Evolutionary conservation across 2,797 vertebrate genomes (phyloP).

Genomic region (Selene dorsalis): DNA sequence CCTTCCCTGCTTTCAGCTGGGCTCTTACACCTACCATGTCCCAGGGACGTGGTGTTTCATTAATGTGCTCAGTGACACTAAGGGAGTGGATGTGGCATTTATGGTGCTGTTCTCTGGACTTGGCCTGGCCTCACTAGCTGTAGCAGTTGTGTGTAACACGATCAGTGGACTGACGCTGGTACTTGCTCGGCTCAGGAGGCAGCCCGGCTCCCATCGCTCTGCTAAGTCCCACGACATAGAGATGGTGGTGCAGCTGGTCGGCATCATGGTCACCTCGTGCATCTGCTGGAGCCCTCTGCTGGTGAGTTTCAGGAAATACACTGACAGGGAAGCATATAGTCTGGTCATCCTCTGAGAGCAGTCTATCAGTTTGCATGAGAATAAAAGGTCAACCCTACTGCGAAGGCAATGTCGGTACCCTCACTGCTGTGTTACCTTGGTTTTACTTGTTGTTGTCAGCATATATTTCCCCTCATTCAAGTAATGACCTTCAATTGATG

Average conservation of each 20-base stretch:
- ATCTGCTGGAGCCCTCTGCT: slow-evolving; percentile 94
- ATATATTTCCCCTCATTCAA: not conserved
- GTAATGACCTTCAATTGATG: not conserved
- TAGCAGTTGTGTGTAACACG: slow-evolving; percentile 89
- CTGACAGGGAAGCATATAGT: not conserved
- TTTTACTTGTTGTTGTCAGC: not conserved
- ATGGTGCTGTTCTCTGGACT: slow-evolving; percentile 88
- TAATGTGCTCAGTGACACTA: slow-evolving; percentile 79
- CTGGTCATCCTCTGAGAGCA: no score
- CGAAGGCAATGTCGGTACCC: not conserved
- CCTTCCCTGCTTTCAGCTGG: slow-evolving; percentile 86
- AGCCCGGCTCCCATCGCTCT: slow-evolving; percentile 74
- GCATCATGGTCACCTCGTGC: slow-evolving; percentile 91
- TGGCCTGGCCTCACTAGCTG: slow-evolving; percentile 85
- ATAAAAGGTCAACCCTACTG: not conserved
- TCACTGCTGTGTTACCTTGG: not conserved
- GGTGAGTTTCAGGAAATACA: slow-evolving; percentile 81
- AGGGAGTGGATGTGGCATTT: slow-evolving; percentile 83
- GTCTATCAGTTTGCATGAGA: no score
- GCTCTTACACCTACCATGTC: slow-evolving; percentile 88
- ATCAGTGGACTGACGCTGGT: slow-evolving; percentile 89
- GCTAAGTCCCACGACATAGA: slow-evolving; percentile 90
- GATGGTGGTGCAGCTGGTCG: slow-evolving; percentile 93
- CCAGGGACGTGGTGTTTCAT: slow-evolving; percentile 94
- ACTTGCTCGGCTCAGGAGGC: slow-evolving; percentile 84